Conservation (phyloP, 2,888 invertebrate genomes). For the Tenthredo amoena region DNA sequence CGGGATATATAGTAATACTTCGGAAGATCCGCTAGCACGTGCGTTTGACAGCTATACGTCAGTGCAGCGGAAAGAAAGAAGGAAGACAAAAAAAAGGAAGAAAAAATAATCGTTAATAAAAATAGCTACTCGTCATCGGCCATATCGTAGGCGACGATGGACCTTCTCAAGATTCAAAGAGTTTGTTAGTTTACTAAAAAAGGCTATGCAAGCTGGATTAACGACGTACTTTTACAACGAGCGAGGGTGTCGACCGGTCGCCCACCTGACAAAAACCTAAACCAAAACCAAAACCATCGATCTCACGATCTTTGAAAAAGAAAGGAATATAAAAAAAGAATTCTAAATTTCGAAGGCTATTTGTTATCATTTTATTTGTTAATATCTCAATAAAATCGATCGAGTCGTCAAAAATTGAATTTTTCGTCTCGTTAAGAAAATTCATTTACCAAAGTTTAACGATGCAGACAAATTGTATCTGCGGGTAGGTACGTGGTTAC, state of each 20-base stretch:
- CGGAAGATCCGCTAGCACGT: background rate
- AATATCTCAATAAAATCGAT: background rate
- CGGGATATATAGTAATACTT: background rate
- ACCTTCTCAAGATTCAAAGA: background rate
- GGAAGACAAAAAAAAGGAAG: background rate
- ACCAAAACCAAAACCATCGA: background rate
- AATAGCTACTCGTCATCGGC: constrained; percentile 10
- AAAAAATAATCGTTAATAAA: background rate
- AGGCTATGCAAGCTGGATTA: background rate
- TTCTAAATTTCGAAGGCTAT: background rate
- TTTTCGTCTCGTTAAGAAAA: background rate
- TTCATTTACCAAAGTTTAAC: background rate
- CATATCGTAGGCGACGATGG: background rate
- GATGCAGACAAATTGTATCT: background rate
- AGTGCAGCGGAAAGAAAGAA: background rate
- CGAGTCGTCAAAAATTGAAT: background rate
- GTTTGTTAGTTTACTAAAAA: background rate
- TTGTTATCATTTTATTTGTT: background rate
- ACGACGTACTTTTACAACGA: background rate
- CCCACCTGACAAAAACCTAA: background rate
- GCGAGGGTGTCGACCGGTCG: background rate
- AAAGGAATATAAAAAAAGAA: background rate
- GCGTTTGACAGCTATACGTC: background rate
- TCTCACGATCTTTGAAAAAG: background rate
- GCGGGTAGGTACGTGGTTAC: no score